Base-by-base conservation (phyloP, 2,888 invertebrate genomes). In the Fragum whitleyi region DNA sequence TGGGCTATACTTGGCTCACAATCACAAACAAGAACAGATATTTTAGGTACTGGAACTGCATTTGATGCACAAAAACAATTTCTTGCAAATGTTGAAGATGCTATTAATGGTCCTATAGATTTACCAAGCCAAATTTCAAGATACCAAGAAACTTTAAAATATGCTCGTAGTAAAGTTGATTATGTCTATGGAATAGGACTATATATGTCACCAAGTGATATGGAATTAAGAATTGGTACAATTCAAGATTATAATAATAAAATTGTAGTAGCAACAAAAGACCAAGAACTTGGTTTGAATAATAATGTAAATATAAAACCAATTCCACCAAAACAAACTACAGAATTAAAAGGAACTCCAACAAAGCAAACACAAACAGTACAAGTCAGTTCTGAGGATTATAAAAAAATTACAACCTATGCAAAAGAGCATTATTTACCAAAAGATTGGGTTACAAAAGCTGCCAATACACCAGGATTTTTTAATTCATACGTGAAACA, bases 51-150 rank as follows among this genome's bases (percentile, higher is more conserved):
- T 47, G 80, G 73, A 32, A 76, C 72, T 16, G 80, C 80, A 5
- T 77, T 80, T 62, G 81, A 81, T 51, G 77, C 81, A 16, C 81
- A 74, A 67, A 81, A 81, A 71, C 77, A 74, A 29, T 81, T 81
- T 32, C 62, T 72, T 42, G 73, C 78, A 28, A 36, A 74, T 21
- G 36, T 77, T 36, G 77, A 72, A 32, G 73, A 77, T 68, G 77
- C 73, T 59, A 68, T 73, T n/a, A 71, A 74, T 55, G 53, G 65
- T 53, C 70, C 70, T n/a, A 59, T 79, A 36, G 70, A 79, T 73
- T 69, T 73, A 61, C 77, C 77, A 73, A 65, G 71, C 62, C 71
- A 71, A 71, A 77, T 77, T 53, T 26, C 23, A 39, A 53, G 67
- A 26, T 68, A 74, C 32, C 74, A 74, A 67, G 53, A 68, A 36